A percentile compares a stretch with the other conserved stretches of the same genome.
These are phyloP conservation scores for Bellardia bayeri DNA, from an alignment of 2,888 invertebrate species.

Conservation along the genomic window DNA sequence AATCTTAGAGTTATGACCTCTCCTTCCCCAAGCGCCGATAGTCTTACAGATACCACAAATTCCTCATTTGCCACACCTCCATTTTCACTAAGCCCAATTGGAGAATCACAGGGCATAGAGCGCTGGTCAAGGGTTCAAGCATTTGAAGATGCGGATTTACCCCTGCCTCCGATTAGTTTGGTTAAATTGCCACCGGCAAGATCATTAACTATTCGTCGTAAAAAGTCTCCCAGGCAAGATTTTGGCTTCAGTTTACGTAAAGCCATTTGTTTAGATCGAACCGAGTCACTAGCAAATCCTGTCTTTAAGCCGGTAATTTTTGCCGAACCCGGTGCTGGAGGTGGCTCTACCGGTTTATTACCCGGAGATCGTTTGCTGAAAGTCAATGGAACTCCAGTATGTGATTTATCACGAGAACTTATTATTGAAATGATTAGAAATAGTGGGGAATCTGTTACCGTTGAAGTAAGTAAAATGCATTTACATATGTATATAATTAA, in stretches of 20 bases:
- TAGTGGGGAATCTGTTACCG: slow-evolving; percentile 91
- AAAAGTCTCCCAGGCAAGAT: slow-evolving; percentile 93
- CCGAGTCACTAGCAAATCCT: slow-evolving; percentile 82
- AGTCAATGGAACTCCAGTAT: slow-evolving; percentile 94
- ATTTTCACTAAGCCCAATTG: slow-evolving; percentile 93
- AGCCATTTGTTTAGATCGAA: slow-evolving; percentile 92
- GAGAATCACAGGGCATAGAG: slow-evolving; percentile 93
- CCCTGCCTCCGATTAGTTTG: slow-evolving; percentile 89
- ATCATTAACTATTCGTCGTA: slow-evolving; percentile 90
- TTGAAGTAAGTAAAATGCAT: slow-evolving; percentile 88
- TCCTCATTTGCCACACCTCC: slow-evolving; percentile 94
- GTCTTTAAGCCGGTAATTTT: slow-evolving; percentile 89
- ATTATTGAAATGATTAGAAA: slow-evolving; percentile 97
- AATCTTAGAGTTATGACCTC: slow-evolving; percentile 88
- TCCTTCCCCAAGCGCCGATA: slow-evolving; percentile 93
- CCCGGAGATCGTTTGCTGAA: slow-evolving; percentile 97
- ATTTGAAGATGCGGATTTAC: slow-evolving; percentile 90
- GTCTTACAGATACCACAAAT: slow-evolving; percentile 93
- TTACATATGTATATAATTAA: neutral
- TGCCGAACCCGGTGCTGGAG: slow-evolving; percentile 94
- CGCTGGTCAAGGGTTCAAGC: slow-evolving; percentile 91
- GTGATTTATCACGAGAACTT: slow-evolving; percentile 93
- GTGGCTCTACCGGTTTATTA: slow-evolving; percentile 91
- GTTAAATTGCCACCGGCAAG: slow-evolving; percentile 90
- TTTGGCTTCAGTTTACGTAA: slow-evolving; percentile 97